These are phyloP conservation scores for Apocrypta bakeri DNA, from an alignment of 1,140 invertebrate species.

Conservation along the genomic window DNA sequence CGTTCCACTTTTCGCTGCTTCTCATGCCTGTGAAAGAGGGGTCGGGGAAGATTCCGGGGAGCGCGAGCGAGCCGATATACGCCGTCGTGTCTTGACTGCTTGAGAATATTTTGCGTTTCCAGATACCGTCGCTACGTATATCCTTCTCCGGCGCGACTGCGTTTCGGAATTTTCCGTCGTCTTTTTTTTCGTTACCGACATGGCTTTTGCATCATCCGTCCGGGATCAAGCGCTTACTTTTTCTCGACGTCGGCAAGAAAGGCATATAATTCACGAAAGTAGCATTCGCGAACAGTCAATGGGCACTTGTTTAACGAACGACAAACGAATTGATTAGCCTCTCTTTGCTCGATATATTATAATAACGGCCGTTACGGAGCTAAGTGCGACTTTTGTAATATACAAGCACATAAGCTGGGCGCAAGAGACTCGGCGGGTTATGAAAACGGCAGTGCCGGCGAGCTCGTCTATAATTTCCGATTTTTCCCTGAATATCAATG, in stretches of 20 bases:
- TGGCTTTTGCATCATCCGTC: background rate
- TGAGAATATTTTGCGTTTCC: background rate
- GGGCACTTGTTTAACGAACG: background rate
- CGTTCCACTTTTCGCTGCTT: conserved; percentile 39
- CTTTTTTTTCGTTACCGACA: background rate
- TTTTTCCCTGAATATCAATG: conserved; percentile 43
- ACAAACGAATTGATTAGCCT: conserved; percentile 31
- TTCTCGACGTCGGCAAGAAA: no score
- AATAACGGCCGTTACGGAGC: conserved; percentile 3
- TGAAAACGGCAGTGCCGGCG: background rate
- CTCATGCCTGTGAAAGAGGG: background rate
- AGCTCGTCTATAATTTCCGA: conserved; percentile 35
- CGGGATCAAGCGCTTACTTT: no score
- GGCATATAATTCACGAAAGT: no score
- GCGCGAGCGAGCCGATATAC: background rate
- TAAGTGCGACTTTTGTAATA: conserved; percentile 29
- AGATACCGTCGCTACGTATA: background rate
- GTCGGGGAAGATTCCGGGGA: conserved; percentile 13
- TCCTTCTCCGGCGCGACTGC: background rate
- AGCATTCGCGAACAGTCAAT: no score
- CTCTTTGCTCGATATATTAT: conserved; percentile 12
- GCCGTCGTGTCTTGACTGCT: background rate
- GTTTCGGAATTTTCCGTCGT: background rate
- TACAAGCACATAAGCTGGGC: no score
- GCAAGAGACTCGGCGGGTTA: background rate